phyloP scores from a whole-genome alignment of 2,797 vertebrate genomes.

The Carduelis carduelis region DNA sequence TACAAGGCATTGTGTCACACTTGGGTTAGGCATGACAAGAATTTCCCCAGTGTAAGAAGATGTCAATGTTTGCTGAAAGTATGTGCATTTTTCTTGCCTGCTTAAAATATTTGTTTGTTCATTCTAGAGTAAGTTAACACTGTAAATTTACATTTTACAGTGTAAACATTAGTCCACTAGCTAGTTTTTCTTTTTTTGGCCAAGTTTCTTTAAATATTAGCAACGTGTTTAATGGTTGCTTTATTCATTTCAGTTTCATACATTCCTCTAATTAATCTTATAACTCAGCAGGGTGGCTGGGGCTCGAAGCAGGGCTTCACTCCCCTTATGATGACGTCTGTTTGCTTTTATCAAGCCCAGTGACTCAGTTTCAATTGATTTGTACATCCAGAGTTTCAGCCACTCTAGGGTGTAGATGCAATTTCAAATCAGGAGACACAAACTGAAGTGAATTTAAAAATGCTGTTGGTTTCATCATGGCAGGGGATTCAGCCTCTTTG shows the following conservation, averaged over 20 bases:
- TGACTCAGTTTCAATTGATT: slow-evolving; percentile 46
- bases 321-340: neutral
- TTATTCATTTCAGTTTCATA: neutral
- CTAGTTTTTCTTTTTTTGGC: neutral
- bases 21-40: slow-evolving; percentile 27
- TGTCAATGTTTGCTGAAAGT: neutral
- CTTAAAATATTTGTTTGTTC: slow-evolving; percentile 7
- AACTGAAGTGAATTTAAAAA: neutral
- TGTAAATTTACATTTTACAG: slow-evolving; percentile 1
- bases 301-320: neutral
- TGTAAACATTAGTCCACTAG: neutral
- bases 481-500: neutral
- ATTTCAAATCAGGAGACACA: neutral
- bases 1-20: slow-evolving; percentile 2
- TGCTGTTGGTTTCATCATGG: neutral
- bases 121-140: neutral
- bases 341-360: slow-evolving; percentile 31
- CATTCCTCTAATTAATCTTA: neutral
- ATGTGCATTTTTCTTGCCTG: neutral
- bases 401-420: neutral
- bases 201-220: slow-evolving; percentile 16
- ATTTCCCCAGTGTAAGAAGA: neutral
- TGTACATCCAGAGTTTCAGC: slow-evolving; percentile 5
- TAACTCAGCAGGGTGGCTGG: neutral
- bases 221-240: neutral